Evolutionary conservation across 2,113 vertebrate species (phyloP).

Genomic region (Neolamprologus cancellatus): DNA sequence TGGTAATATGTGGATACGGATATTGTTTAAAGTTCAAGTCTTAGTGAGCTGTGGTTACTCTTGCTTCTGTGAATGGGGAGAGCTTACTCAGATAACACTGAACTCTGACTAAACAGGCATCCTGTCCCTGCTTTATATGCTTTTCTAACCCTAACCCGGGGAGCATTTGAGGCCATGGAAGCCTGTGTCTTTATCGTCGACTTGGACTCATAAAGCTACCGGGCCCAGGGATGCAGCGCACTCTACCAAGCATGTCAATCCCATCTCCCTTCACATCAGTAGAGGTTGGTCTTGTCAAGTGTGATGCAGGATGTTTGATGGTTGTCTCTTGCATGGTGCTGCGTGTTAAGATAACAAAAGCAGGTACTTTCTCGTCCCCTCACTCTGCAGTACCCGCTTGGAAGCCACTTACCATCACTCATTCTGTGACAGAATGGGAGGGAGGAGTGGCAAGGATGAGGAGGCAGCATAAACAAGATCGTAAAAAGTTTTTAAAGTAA

Average conservation of each 20-base stretch:
- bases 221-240: slow-evolving; percentile 47
- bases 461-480: slow-evolving; percentile 27
- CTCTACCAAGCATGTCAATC: slow-evolving; percentile 39
- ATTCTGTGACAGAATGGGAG: slow-evolving; percentile 12
- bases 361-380: slow-evolving; percentile 32
- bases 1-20: not conserved
- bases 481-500: slow-evolving; percentile 35
- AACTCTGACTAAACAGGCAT: slow-evolving; percentile 49
- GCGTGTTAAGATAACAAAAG: slow-evolving; percentile 54
- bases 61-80: slow-evolving; percentile 17
- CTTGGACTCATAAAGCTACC: slow-evolving; percentile 57
- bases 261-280: slow-evolving; percentile 32
- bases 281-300: slow-evolving; percentile 37
- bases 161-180: slow-evolving; percentile 16
- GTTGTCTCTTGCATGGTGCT: slow-evolving; percentile 20
- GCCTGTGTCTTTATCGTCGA: slow-evolving; percentile 45
- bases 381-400: slow-evolving; percentile 14
- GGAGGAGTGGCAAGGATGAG: slow-evolving; percentile 18
- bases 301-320: slow-evolving; percentile 47
- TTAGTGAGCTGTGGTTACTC: not conserved
- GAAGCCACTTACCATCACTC: slow-evolving; percentile 40
- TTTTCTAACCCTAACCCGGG: slow-evolving; percentile 48
- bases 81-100: slow-evolving; percentile 33
- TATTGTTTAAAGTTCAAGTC: not conserved
- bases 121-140: slow-evolving; percentile 43